These are phyloP conservation scores for Bothrops jararaca DNA, from an alignment of 2,113 vertebrate genomes.

Conservation along the genomic window DNA sequence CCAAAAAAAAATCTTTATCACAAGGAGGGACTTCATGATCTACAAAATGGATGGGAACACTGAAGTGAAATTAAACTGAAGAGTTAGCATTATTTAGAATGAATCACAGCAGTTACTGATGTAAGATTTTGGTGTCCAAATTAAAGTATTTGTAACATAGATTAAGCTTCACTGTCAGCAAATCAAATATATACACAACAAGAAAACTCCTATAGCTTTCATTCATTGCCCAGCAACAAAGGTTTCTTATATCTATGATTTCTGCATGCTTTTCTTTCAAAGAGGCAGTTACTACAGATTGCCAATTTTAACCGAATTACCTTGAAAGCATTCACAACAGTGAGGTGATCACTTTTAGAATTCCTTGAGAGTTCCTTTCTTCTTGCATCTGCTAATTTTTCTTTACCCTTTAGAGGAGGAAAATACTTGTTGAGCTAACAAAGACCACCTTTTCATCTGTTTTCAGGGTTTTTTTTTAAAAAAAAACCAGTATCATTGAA, in stretches of 20 bases:
- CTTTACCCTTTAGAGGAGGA: conserved; percentile 83
- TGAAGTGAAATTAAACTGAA: background rate
- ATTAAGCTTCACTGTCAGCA: background rate
- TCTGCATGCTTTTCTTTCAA: background rate
- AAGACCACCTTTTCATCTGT: background rate
- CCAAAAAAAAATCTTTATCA: background rate
- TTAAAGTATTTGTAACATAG: background rate
- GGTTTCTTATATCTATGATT: background rate
- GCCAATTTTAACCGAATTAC: conserved; percentile 62
- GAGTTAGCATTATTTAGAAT: background rate
- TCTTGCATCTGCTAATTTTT: conserved; percentile 91
- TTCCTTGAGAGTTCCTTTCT: conserved; percentile 85
- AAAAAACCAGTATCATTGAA: background rate
- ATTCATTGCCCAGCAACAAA: background rate
- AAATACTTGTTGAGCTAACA: conserved; percentile 6
- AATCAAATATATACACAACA: background rate
- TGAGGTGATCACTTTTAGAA: conserved; percentile 92
- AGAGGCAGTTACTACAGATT: background rate
- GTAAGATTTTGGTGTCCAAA: background rate
- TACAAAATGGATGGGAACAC: background rate
- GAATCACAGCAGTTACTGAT: background rate
- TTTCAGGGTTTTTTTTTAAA: background rate
- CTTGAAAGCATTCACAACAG: conserved; percentile 90
- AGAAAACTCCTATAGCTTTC: background rate
- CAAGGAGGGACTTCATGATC: background rate